Base-by-base conservation (phyloP, 2,888 invertebrate genomes). In the Linyphia triangularis region DNA sequence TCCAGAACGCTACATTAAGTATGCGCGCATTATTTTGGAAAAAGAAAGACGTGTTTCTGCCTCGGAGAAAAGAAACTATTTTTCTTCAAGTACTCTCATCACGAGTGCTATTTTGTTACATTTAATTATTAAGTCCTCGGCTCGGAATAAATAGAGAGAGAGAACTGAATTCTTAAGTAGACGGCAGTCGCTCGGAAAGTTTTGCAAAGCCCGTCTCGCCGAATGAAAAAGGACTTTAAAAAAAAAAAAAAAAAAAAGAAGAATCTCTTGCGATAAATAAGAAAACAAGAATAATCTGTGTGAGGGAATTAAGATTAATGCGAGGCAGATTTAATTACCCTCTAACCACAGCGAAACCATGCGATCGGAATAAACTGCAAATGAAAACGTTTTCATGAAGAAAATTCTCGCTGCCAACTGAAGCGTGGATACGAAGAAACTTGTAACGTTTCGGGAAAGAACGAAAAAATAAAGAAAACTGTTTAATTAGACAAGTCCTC, bases 401-500 rank as follows among this genome's bases (percentile, higher is more conserved):
- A 72, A 65, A 72, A 72, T 72, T 72, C 72, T 57, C 43, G 1
- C 51, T 51, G 51, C 51, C n/a, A 43, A 51, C 28, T 72, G 40
- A 28, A 28, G 72, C 26, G 72, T 51, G 30, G 9, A n/a, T 24
- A 51, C 26, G 51, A 26, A 19, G 26, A 28, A 24, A 43, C 24
- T 70, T 7, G 10, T n/a, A 2, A 65, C 24, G 24, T 40, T 33
- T 19, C 13, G 33, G 24, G 40, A 69, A 28, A 72, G 43, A 43
- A 77, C 61, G 59, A 77, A n/a, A n/a, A n/a, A n/a, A n/a, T n/a
- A n/a, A n/a, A n/a, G n/a, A n/a, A n/a, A 63, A 77, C 59, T 77
- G 77, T 63, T 77, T 77, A 77, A 77, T 77, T 77, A 77, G 77
- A 63, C 77, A 40, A 63, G 16, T 40, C 61, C 37, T 63, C 37